phyloP scores from a whole-genome alignment of 2,888 invertebrate species.

The Xiphydria camelus region DNA sequence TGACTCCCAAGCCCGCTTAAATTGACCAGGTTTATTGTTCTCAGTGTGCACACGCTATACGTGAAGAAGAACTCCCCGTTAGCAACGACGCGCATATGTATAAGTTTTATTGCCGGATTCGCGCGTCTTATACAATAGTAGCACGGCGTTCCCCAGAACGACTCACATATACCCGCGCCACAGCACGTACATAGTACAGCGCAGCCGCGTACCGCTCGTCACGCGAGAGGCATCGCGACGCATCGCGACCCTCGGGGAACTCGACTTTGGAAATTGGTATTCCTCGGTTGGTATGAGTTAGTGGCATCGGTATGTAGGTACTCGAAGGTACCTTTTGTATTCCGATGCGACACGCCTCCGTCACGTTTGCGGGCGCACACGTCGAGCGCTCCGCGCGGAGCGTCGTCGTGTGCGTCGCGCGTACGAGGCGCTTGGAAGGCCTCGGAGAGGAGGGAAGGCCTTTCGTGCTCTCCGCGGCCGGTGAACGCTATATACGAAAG shows the following conservation, averaged over 20 bases:
- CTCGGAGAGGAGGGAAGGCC: slow-evolving; percentile 12
- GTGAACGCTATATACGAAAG: slow-evolving; percentile 19
- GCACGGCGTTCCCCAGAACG: too few species aligned
- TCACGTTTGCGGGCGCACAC: slow-evolving; percentile 43
- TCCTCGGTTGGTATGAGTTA: slow-evolving; percentile 42
- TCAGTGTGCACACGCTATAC: too few species aligned
- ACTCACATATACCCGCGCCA: too few species aligned
- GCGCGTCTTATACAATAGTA: too few species aligned
- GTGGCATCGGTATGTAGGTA: slow-evolving; percentile 46
- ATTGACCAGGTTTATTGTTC: too few species aligned
- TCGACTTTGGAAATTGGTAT: slow-evolving; percentile 36
- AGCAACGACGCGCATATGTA: too few species aligned
- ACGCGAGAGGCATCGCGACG: not conserved
- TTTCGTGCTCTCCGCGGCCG: slow-evolving; percentile 8
- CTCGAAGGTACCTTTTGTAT: slow-evolving; percentile 46
- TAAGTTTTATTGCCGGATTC: too few species aligned
- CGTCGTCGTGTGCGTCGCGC: slow-evolving; percentile 24
- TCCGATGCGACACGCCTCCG: slow-evolving; percentile 50
- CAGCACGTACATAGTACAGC: too few species aligned
- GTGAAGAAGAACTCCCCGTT: too few species aligned
- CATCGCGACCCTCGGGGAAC: not conserved
- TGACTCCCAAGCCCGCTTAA: too few species aligned
- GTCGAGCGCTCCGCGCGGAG: not conserved
- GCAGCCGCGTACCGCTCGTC: too few species aligned
- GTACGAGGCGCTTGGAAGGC: slow-evolving; percentile 23